Evolutionary conservation across 2,113 vertebrate species (phyloP), one percentile per base, ranked within the genome.

Genomic region (Onychostruthus taczanowskii): DNA sequence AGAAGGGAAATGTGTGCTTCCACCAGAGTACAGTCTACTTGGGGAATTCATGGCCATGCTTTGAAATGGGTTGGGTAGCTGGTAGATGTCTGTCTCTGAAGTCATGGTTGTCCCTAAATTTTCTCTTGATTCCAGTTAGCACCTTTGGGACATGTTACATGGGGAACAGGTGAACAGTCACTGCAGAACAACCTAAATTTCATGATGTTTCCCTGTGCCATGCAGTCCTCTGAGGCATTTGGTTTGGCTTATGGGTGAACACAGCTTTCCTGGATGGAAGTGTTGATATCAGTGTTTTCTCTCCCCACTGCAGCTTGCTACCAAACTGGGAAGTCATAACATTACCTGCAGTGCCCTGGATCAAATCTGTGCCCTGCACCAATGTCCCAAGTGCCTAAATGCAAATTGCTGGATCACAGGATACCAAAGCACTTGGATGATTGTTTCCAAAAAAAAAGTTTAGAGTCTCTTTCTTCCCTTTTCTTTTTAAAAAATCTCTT

Each of bases 381-480:
- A 46, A 47, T 3, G 30, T 47, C 26, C n/a, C n/a, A 9, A 37
- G 18, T 61, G 37, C 44, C 37, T 37, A 58, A 75, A 59, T 55
- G 46, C 17, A 58, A 82, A 80, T 31, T 46, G 27, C 49, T 56
- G 44, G 49, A 9, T 87, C 79, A 77, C 16, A 76, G 80, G 30
- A 7, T 66, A n/a, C n/a, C 26, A 70, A 64, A 92, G 58, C 16
- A 33, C 37, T 85, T 56, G 39, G 55, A 41, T n/a, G n/a, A 41
- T 70, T 56, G n/a, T 63, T 96, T 89, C 87, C 61, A 87, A 35
- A 66, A 35, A 35, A 69, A 74, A 72, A 67, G 62, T 90, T 92
- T 13, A 61, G 47, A 47, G 74, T 97, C 97, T 96, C 61, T 90
- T 93, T 94, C 77, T 93, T 88, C 86, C 86, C 26, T 68, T 91